phyloP scores from a whole-genome alignment of 2,888 invertebrate species.

The Sialis fuliginosa region DNA sequence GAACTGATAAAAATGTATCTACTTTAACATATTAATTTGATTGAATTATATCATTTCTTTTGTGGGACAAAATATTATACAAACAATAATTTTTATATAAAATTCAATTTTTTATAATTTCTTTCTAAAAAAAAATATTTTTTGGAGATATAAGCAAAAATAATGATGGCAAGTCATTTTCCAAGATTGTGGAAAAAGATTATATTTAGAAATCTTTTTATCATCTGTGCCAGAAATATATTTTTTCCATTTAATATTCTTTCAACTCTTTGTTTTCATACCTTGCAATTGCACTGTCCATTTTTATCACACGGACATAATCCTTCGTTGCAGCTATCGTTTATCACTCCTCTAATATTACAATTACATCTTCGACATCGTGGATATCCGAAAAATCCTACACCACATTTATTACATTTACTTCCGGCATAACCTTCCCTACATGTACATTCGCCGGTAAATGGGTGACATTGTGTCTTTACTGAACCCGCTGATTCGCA shows the following conservation, averaged over 20 bases:
- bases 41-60: too few species aligned
- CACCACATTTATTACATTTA: constrained; percentile 66
- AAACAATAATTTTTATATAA: too few species aligned
- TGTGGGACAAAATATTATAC: too few species aligned
- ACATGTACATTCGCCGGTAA: constrained; percentile 58
- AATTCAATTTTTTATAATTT: too few species aligned
- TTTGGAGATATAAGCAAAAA: too few species aligned
- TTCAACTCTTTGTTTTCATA: constrained; percentile 17
- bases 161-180: too few species aligned
- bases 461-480: constrained; percentile 44
- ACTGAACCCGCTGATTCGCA: constrained; percentile 56
- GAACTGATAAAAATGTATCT: background rate
- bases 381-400: constrained; percentile 80
- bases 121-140: too few species aligned
- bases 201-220: background rate
- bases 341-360: constrained; percentile 49
- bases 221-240: background rate
- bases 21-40: too few species aligned
- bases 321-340: constrained; percentile 23
- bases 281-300: constrained; percentile 85
- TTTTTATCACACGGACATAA: constrained; percentile 53
- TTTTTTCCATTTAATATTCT: background rate
- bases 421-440: constrained; percentile 55
- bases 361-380: constrained; percentile 76
- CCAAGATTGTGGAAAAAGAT: too few species aligned